Evolutionary conservation across 2,113 vertebrate genomes (phyloP).

Genomic region (Heterochromis multidens): DNA sequence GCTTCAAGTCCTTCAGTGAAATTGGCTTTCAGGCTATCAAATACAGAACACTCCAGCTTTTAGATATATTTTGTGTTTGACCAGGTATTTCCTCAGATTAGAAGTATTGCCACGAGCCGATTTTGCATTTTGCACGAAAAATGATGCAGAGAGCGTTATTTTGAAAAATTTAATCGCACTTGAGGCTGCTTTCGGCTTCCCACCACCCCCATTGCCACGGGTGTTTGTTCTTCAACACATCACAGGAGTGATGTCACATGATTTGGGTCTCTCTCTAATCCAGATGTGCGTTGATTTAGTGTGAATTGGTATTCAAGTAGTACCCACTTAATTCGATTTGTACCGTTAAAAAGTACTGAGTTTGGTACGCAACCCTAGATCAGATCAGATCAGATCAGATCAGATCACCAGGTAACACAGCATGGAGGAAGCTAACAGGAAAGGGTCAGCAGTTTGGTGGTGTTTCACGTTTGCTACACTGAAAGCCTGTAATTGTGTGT

Average conservation of each 20-base stretch:
- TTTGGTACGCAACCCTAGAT: no score
- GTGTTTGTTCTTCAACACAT: background rate
- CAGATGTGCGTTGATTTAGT: background rate
- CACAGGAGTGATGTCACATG: accelerated
- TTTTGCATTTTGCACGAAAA: background rate
- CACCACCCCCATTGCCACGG: accelerated
- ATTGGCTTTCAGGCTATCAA: background rate
- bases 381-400: no score
- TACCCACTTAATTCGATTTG: no score
- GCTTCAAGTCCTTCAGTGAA: background rate
- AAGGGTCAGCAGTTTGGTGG: no score
- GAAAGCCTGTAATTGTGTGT: no score
- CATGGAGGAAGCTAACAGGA: no score
- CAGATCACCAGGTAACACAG: no score
- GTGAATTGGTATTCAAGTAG: no score
- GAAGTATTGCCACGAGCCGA: background rate
- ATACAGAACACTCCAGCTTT: background rate
- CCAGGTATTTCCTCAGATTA: background rate
- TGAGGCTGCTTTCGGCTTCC: background rate
- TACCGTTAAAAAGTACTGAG: no score
- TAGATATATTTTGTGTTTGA: background rate
- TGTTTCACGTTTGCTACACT: no score
- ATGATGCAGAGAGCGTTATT: background rate
- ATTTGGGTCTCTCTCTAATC: background rate
- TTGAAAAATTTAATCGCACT: background rate